Base-by-base conservation (phyloP, 2,113 vertebrate species). In the Oxyruncus cristatus region DNA sequence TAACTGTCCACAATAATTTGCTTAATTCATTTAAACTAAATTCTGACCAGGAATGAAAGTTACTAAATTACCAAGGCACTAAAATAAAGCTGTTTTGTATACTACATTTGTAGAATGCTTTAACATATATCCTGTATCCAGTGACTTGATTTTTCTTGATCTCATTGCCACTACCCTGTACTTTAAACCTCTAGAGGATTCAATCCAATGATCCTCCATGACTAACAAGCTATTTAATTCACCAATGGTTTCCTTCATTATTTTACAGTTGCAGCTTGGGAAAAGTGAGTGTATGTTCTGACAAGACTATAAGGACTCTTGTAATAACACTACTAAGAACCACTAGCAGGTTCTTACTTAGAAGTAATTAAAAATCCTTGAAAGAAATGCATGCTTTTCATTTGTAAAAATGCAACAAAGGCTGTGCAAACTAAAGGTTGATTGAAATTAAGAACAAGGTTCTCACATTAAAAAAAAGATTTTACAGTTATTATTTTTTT, bases 141-240 rank as follows among this genome's bases (percentile, higher is more conserved):
- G 62, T 41, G 92, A 88, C 94, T 95, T 94, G 92, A 90, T 90
- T 96, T 95, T 94, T 76, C 89, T 75, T 77, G 63, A 95, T 96
- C 87, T 97, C 80, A 88, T 83, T 97, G 96, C 68, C 59, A 67
- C 84, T 71, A 95, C 46, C 53, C 70, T 53, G 35, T 67, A 85
- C 59, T 93, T 21, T 90, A 95, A 97, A 93, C 41, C 95, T 81
- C 91, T 88, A 65, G 91, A 96, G 95, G 97, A 95, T 78, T 89
- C 80, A 95, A 28, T 82, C 53, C 85, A 93, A 85, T 50, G 30
- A 97, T 95, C 50, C 55, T 93, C 77, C 76, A 85, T 88, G 96
- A 95, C 95, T 96, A 98, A 97, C 92, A 97, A 97, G 93, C 89
- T 97, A 55, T 92, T 97, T 97, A 97, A 97, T 97, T 98, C 92